Evolutionary conservation across 2,113 vertebrate species (phyloP), one percentile per base, ranked within the genome.

Genomic region (Cephalopterus ornatus): DNA sequence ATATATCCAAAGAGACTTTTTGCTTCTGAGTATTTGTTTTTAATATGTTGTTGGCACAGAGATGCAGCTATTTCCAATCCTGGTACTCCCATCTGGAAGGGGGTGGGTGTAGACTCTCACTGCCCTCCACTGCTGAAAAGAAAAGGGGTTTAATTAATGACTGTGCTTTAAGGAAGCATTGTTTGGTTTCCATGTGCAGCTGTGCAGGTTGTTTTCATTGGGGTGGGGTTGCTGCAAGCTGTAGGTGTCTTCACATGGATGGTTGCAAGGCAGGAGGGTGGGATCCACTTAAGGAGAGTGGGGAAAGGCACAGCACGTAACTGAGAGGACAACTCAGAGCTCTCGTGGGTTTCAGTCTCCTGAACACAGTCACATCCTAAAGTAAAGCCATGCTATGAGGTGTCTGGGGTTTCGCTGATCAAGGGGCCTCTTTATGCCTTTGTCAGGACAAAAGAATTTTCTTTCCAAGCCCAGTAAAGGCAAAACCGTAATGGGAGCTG

Each of bases 1-100:
- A 5, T 18, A 56, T 30, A 78, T 62, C 81, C 82, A 78, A 83
- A 65, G 88, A 91, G 88, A 83, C 71, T 76, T 92, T 92, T 71
- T 76, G 46, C 61, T 58, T 46, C 63, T 77, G 46, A 1, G 10
- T 58, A 1, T 93, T 95, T 96, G 79, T 73, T 93, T 89, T 82
- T 61, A 44, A 41, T 50, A 27, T 7, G 50, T 53, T 50, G 19
- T 22, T 88, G 72, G 79, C 77, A 53, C 61, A 21, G 79, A 21
- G 79, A 8, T 56, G 70, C 52, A 42, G 75, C 75, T 52, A 27
- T 63, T 80, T 58, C 71, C 59, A 61, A 17, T 15, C 35, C 81
- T 78, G 86, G 50, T 37, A 0, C 41, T 73, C 28, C 2, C 32
- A 32, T 13, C 56, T 73, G 71, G 23, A 14, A 73, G 74, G 26